Base-by-base conservation (phyloP, 2,888 invertebrate species). In the Hemithea aestivaria region DNA sequence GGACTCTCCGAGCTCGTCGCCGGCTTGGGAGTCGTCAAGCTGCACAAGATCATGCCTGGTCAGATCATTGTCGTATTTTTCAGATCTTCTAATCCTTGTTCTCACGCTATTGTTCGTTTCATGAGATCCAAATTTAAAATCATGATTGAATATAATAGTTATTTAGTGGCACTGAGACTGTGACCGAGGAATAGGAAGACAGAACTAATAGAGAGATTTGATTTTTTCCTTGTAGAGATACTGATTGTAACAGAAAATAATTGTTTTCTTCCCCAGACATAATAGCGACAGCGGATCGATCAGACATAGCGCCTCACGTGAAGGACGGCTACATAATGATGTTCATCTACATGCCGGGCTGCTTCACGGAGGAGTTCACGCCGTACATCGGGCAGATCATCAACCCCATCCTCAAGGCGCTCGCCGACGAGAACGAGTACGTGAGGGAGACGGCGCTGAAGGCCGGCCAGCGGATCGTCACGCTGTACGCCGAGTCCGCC, bases 281-380 rank as follows among this genome's bases (percentile, higher is more conserved):
- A 48, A 97, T 98, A 53, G 91, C 94, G 33, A 98, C 97, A 0
- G 96, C 98, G 0, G 96, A 97, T 72, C 90, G 97, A 43, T 92
- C 93, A 0, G 97, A 97, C 74, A 96, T 97, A 59, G 96, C 97
- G 4, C 96, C 99, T 0, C 97, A 98, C 79, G 98, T 99, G 1
- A 96, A 99, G 66, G 99, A 99, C 84, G 99, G 99, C 26, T 99
- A 99, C 87, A 98, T 99, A 47, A 98, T 99, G 97, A 97, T 99
- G 96, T 99, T 98, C 79, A 99, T 99, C 66, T 99, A 99, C 85
- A 95, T 99, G 93, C 99, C 99, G 1, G 94, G 94, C 44, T 97
- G 98, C 7, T 99, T 99, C 84, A 96, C 96, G 4, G 92, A 93
- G 49, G 96, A 97, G 70, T 99, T 99, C 82, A 94, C 95, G 1